Conservation (phyloP, 2,113 vertebrate species). For the Cathartes aura region DNA sequence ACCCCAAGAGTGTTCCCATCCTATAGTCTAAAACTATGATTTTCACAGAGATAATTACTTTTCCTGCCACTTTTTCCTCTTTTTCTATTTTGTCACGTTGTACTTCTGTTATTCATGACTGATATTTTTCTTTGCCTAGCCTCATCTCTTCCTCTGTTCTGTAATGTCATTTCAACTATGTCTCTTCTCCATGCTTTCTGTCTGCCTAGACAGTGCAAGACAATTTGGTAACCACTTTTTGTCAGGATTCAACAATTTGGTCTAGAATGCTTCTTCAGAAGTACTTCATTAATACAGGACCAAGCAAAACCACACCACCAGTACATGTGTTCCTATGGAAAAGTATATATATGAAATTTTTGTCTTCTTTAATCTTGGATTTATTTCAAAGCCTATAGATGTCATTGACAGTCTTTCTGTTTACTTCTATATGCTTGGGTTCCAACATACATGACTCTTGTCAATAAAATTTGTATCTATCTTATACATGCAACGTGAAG, state of each 20-base stretch:
- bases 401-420: neutral
- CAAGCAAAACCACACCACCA: neutral
- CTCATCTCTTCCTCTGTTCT: neutral
- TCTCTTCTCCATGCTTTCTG: neutral
- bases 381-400: neutral
- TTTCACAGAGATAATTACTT: neutral
- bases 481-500: neutral
- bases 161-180: neutral
- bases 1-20: neutral
- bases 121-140: neutral
- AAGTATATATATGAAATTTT: neutral
- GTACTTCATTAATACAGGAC: neutral
- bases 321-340: neutral
- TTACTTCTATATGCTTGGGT: neutral
- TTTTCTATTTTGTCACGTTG: neutral
- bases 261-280: neutral
- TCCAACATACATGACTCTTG: neutral
- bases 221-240: neutral
- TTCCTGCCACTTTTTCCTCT: neutral
- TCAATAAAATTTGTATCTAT: neutral
- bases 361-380: neutral
- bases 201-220: neutral
- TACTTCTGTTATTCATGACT: neutral
- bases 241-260: neutral
- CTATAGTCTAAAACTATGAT: neutral